phyloP scores from a whole-genome alignment of 2,888 invertebrate genomes.

The Ornithoptera priamus region DNA sequence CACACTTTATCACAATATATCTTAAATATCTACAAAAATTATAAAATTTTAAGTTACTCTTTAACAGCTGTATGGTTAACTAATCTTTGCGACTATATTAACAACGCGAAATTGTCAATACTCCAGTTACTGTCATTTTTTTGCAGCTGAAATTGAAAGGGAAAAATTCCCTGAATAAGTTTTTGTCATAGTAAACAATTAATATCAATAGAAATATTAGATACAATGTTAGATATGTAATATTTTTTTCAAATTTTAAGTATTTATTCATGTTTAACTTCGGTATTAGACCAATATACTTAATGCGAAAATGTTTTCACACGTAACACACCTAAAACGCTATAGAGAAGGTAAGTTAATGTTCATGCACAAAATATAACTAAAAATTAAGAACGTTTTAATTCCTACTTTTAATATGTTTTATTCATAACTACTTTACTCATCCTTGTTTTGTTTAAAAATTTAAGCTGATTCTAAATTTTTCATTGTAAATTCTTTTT shows the following conservation, averaged over 20 bases:
- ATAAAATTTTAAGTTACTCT: neutral
- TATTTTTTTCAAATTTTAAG: neutral
- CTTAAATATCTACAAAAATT: neutral
- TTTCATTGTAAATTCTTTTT: too few species aligned
- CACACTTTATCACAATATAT: neutral
- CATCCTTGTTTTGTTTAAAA: too few species aligned
- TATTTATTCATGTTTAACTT: slow-evolving; percentile 5
- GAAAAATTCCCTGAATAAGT: slow-evolving; percentile 8
- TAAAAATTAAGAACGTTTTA: neutral
- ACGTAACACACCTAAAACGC: slow-evolving; percentile 16
- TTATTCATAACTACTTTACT: too few species aligned
- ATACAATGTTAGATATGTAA: slow-evolving; percentile 9
- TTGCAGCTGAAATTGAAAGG: slow-evolving; percentile 14
- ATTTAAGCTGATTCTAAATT: too few species aligned
- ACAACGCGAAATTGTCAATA: neutral
- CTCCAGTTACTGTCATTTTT: slow-evolving; percentile 11
- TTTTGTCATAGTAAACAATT: neutral
- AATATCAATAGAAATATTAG: neutral
- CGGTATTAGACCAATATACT: neutral
- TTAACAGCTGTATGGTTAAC: neutral
- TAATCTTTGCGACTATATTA: neutral
- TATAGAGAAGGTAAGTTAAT: slow-evolving; percentile 17
- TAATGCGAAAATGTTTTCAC: slow-evolving; percentile 17
- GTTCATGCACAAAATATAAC: neutral
- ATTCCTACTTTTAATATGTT: too few species aligned